Conservation (phyloP, 1,140 invertebrate species). For the Hyles vespertilio region DNA sequence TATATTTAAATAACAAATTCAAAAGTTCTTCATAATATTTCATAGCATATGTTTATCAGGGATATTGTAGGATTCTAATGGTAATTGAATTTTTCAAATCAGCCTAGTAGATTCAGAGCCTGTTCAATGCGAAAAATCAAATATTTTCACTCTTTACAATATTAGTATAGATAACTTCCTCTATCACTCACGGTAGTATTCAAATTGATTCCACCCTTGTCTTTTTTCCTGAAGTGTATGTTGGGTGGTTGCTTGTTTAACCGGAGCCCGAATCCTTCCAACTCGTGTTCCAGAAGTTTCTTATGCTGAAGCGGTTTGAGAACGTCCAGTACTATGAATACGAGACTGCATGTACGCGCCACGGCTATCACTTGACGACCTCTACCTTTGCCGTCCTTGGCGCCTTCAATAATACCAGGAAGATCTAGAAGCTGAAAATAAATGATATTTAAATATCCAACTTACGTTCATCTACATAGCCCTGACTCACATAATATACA, state of each 20-base stretch:
- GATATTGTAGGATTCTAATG: no score
- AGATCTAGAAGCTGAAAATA: constrained; percentile 92
- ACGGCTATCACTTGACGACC: constrained; percentile 99
- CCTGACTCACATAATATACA: no score
- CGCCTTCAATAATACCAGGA: constrained; percentile 99
- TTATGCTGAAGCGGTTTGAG: constrained; percentile 98
- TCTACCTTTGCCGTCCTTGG: constrained; percentile 99
- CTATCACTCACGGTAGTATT: constrained; percentile 61
- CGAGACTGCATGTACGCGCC: constrained; percentile 97
- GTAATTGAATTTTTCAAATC: no score
- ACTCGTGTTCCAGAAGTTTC: constrained; percentile 96
- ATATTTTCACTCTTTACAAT: not conserved
- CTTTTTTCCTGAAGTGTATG: constrained; percentile 97
- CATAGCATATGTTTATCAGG: not conserved
- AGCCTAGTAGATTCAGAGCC: no score
- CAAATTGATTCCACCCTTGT: constrained; percentile 89
- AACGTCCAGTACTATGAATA: constrained; percentile 99
- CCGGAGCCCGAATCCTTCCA: constrained; percentile 98
- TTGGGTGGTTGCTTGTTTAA: constrained; percentile 98
- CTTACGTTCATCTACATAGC: no score
- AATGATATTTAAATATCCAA: no score
- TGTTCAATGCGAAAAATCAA: not conserved
- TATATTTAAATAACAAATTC: no score
- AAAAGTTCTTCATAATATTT: not conserved
- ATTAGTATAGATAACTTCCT: not conserved